A percentile compares a stretch with the other conserved stretches of the same genome.
Evolutionary conservation across 2,113 vertebrate genomes (phyloP).

Genomic region (Dromas ardeola): DNA sequence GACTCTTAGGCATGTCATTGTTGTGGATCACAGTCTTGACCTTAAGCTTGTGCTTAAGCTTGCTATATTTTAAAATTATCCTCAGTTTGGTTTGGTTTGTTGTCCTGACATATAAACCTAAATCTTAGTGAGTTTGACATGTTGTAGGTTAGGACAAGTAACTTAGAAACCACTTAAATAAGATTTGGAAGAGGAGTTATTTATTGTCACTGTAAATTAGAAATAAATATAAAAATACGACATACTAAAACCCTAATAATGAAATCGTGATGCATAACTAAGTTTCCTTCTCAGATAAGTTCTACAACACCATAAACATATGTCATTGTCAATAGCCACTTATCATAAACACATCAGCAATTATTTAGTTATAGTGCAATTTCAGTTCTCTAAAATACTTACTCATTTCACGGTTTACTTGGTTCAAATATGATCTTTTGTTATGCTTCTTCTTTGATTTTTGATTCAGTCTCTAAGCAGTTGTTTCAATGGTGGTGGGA

Average conservation of each 20-base stretch:
- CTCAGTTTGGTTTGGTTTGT: background rate
- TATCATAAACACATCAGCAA: background rate
- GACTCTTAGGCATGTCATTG: background rate
- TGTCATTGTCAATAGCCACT: background rate
- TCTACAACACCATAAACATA: constrained; percentile 1
- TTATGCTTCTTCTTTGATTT: background rate
- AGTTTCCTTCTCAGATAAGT: background rate
- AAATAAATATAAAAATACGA: background rate
- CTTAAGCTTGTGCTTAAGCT: background rate
- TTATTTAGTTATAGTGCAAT: background rate
- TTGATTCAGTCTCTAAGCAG: background rate
- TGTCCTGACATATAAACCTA: background rate
- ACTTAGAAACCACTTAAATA: background rate
- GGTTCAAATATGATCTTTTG: background rate
- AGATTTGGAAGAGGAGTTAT: background rate
- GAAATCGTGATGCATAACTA: background rate
- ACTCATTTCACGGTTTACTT: background rate
- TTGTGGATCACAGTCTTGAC: background rate
- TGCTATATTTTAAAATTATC: background rate
- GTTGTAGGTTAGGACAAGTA: background rate
- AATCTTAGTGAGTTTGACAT: background rate
- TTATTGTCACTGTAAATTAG: background rate
- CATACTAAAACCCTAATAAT: background rate
- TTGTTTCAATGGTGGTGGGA: constrained; percentile 2
- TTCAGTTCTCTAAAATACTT: background rate